Conservation (phyloP, 37 sponge, comb jelly and placozoan genomes). For the Hexactinellida sp. region DNA sequence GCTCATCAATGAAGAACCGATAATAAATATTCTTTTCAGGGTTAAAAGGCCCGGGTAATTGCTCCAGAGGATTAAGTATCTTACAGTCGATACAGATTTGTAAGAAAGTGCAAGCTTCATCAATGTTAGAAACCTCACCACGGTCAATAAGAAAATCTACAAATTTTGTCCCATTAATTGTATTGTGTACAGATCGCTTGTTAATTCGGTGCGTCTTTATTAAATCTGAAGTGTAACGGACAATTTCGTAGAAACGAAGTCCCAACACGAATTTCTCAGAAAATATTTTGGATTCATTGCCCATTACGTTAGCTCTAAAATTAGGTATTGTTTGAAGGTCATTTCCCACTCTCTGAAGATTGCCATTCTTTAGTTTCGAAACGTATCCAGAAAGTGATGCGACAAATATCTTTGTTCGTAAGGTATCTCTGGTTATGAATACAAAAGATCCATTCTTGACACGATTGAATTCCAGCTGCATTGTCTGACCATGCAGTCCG, state of each 20-base stretch:
- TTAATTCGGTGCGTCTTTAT: neutral
- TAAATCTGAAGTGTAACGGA: neutral
- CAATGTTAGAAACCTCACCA: neutral
- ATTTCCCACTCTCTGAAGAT: neutral
- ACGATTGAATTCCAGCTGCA: neutral
- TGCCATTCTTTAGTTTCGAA: neutral
- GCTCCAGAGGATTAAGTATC: neutral
- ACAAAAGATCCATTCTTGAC: slow-evolving; percentile 15
- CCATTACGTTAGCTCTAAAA: neutral
- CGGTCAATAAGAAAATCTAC: slow-evolving; percentile 3
- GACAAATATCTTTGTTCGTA: slow-evolving; percentile 10
- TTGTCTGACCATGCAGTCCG: neutral
- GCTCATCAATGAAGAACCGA: neutral
- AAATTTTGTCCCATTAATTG: neutral
- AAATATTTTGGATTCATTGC: neutral
- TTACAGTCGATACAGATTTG: neutral
- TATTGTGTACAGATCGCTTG: neutral
- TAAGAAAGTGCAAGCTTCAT: neutral
- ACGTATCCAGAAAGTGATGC: slow-evolving; percentile 8
- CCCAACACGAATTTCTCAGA: neutral
- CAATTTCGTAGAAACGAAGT: neutral
- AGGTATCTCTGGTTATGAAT: neutral
- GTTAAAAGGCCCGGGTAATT: neutral
- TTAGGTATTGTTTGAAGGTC: slow-evolving; percentile 13
- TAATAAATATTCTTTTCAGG: neutral